Evolutionary conservation across 23 tunicate species (phyloP), one percentile per base, ranked within the genome.

Genomic region (Corella eumyota): DNA sequence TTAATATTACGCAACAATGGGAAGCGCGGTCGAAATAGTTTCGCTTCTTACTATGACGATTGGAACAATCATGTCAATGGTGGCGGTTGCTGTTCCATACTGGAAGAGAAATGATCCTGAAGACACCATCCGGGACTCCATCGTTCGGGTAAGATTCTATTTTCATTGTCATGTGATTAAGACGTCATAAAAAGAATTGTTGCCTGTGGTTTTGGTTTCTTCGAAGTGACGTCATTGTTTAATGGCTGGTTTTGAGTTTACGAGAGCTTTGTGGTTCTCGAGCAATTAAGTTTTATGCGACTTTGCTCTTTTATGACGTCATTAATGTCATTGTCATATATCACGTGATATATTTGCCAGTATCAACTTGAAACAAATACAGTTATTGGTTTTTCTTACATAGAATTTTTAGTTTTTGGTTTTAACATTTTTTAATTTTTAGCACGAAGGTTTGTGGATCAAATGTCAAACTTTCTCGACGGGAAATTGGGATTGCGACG

Each of bases 41-140:
- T 31, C 50, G 4, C 15, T 75, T 4, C 19, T 58, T 19, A 7
- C 64, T 6, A 32, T 64, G 56, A 30, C 50, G 40, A 34, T 84
- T 38, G 77, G 76, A 26, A 67, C 68, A 3, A 34, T 84, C 30
- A 35, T 84, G 54, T 40, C 68, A 17, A 29, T 70, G 4, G 53
- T 61, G 6, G 40, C 74, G 30, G 83, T 75, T 3, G 83, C 72
- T 2, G 26, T 84, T 11, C 94, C 94, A 2, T 84, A 69, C 68
- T 84, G 94, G 94, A 80, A 84, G 62, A 63, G 68, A 66, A 84
- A 75, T 36, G 94, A 84, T 37, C 94, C 94, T 15, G 81, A 75
- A 36, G 94, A 84, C 66, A 84, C 94, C 11, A 69, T 84, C 28
- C 51, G 80, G 4, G 94, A 84, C 73, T 75, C 65, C 63, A 84